Evolutionary conservation across 1,140 invertebrate genomes (phyloP), one percentile per base, ranked within the genome.

Genomic region (Pygmarrhopalites habei): DNA sequence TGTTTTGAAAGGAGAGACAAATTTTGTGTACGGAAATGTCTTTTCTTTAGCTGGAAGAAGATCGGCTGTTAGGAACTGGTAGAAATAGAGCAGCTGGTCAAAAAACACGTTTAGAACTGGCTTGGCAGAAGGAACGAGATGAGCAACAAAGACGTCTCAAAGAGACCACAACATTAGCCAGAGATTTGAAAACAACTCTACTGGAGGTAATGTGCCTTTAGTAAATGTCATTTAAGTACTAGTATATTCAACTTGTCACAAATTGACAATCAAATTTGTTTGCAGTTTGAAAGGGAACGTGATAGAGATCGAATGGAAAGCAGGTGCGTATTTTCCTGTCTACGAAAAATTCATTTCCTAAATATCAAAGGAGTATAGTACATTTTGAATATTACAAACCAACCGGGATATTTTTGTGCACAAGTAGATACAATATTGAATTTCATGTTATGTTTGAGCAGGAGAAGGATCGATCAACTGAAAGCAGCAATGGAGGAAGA

Each of bases 71-170:
- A 4, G 82, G 82, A 1, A 88, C 86, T 61, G 90, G 89, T 78
- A 66, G 77, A 77, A 62, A 74, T 1, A 79, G 90, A 60, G 87
- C 89, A 0, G 87, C 90, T 72, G 86, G 91, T 66, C 86, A 92
- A 51, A 86, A 89, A 73, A 91, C 91, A 1, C 83, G 89, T 41
- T 86, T 96, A 82, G 92, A 96, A 74, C 76, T 95, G 15, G 90
- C 92, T 1, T 97, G 93, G 93, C 91, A 95, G 71, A 95, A 95
- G 74, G 94, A 97, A 75, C 80, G 93, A 58, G 87, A 91, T 72
- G 91, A 95, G 72, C 91, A 95, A 72, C 91, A 93, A 70, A 80
- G 91, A 10, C 77, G 95, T 23, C 76, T 96, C 3, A 86, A 90
- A 72, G 92, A 96, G 78, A 92, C 92, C 0, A 91, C 92, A 56